A percentile compares a stretch with the other conserved stretches of the same genome.
Evolutionary conservation across 2,797 vertebrate genomes (phyloP).

Genomic region (Florisuga fusca): DNA sequence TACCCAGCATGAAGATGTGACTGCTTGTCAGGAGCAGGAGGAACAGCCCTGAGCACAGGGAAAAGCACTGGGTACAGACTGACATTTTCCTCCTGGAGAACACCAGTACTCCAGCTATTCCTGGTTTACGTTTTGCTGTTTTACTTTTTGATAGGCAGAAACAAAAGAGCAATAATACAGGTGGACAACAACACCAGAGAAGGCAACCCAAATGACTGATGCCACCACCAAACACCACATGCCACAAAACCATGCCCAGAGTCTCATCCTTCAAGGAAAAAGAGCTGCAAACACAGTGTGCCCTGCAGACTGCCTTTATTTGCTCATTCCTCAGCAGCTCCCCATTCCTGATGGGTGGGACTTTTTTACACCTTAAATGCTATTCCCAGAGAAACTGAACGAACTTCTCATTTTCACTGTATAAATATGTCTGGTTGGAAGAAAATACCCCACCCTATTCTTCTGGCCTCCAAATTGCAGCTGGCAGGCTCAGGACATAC

Average conservation of each 20-base stretch:
- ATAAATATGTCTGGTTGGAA: constrained; percentile 52
- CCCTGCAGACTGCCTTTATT: neutral
- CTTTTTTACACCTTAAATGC: constrained; percentile 51
- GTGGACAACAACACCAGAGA: neutral
- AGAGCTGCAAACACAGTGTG: neutral
- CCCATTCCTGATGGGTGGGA: neutral
- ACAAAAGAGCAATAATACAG: neutral
- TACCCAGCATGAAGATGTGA: neutral
- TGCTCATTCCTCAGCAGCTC: neutral
- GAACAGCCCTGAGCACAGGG: neutral
- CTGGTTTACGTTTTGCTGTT: neutral
- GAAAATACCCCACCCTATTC: constrained; percentile 47
- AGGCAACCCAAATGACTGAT: neutral
- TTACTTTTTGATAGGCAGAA: constrained; percentile 4
- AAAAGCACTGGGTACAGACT: neutral
- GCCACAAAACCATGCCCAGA: neutral
- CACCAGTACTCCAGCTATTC: neutral
- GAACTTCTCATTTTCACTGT: constrained; percentile 21
- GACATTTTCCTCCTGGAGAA: neutral
- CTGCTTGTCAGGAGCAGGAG: neutral
- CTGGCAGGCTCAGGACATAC: constrained; percentile 20
- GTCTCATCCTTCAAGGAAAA: neutral
- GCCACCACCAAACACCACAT: accelerated
- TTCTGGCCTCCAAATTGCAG: constrained; percentile 44
- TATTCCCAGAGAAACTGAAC: constrained; percentile 60